phyloP scores from a whole-genome alignment of 1,140 invertebrate species.

The Cotesia glomerata region DNA sequence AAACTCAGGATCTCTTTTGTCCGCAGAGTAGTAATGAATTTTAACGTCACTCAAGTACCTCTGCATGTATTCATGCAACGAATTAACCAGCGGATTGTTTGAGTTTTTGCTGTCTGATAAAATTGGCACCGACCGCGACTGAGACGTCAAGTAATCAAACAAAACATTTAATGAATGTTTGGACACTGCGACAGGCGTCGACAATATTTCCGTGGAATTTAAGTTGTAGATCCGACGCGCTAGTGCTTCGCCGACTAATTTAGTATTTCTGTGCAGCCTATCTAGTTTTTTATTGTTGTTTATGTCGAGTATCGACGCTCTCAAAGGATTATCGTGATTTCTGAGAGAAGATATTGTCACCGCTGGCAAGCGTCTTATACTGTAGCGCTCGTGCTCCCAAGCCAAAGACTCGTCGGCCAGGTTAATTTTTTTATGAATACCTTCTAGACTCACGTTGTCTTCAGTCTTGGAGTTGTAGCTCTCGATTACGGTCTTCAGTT shows the following conservation, averaged over 20 bases:
- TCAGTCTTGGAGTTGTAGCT: conserved; percentile 52
- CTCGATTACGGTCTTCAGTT: conserved; percentile 65
- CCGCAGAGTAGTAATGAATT: conserved; percentile 71
- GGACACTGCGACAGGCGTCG: conserved; percentile 74
- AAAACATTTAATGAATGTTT: conserved; percentile 74
- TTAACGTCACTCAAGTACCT: conserved; percentile 81
- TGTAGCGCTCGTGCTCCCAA: conserved; percentile 98
- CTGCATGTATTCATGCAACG: conserved; percentile 75
- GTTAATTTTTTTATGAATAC: conserved; percentile 97
- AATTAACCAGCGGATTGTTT: conserved; percentile 67
- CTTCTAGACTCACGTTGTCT: conserved; percentile 69
- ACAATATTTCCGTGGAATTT: conserved; percentile 72
- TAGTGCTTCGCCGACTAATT: conserved; percentile 81
- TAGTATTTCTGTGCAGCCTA: conserved; percentile 74
- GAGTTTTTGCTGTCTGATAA: conserved; percentile 67
- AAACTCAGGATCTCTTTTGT: conserved; percentile 91
- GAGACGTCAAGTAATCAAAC: conserved; percentile 75
- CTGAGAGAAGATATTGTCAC: conserved; percentile 88
- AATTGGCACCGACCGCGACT: conserved; percentile 78
- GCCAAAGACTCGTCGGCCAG: conserved; percentile 90
- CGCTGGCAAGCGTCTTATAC: conserved; percentile 87
- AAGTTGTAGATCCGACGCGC: conserved; percentile 87
- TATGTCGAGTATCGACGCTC: conserved; percentile 71
- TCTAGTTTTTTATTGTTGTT: conserved; percentile 68
- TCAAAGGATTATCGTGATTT: conserved; percentile 67